These are phyloP conservation scores for Zygothrica quintamaculata DNA, from an alignment of 2,888 invertebrate species.

Conservation along the genomic window DNA sequence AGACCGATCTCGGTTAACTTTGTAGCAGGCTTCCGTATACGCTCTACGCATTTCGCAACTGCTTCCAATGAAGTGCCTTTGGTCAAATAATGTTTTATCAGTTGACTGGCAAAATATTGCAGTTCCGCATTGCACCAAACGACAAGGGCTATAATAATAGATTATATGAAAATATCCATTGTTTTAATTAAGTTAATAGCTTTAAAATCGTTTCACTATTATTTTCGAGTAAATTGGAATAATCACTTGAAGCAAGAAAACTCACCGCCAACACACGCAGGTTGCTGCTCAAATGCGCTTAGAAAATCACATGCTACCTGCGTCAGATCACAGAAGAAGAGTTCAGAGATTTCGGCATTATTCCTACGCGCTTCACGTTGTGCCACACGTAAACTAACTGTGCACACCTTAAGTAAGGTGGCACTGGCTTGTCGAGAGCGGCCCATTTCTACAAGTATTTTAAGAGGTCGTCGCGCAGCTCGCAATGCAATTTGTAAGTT, in stretches of 20 bases:
- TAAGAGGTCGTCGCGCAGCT: slow-evolving; percentile 92
- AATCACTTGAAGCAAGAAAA: slow-evolving; percentile 9
- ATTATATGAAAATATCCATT: too few relatives aligned
- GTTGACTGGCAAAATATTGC: slow-evolving; percentile 91
- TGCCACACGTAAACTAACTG: slow-evolving; percentile 82
- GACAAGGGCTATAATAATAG: slow-evolving; percentile 88
- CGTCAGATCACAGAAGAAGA: slow-evolving; percentile 89
- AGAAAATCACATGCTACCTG: slow-evolving; percentile 91
- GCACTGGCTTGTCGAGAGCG: slow-evolving; percentile 84
- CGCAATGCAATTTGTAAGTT: slow-evolving; percentile 95
- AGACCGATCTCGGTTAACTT: slow-evolving; percentile 89
- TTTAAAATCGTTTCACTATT: too few relatives aligned
- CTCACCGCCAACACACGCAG: slow-evolving; percentile 90
- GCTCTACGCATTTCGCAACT: slow-evolving; percentile 93
- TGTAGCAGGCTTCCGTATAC: slow-evolving; percentile 87
- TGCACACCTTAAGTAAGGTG: slow-evolving; percentile 82
- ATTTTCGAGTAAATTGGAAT: background rate
- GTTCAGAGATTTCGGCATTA: slow-evolving; percentile 85
- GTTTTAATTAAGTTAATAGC: too few relatives aligned
- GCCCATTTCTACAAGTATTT: slow-evolving; percentile 87
- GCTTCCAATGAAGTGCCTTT: slow-evolving; percentile 94
- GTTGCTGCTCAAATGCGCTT: slow-evolving; percentile 91
- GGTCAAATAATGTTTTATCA: slow-evolving; percentile 94
- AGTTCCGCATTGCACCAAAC: slow-evolving; percentile 96
- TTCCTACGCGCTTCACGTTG: slow-evolving; percentile 84